phyloP scores from a whole-genome alignment of 2,797 vertebrate species.

The Crocodylus rhombifer region DNA sequence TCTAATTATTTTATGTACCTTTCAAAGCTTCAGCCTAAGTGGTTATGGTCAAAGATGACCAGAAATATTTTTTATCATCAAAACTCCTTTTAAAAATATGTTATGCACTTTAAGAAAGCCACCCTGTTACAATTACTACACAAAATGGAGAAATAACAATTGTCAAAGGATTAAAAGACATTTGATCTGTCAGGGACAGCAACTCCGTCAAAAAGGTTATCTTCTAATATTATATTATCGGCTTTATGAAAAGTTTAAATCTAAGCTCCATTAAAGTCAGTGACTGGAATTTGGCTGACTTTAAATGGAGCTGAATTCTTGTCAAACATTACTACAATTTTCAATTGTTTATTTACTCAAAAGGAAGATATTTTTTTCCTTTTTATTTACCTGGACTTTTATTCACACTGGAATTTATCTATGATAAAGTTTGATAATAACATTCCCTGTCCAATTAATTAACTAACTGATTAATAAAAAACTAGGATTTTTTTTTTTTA shows the following conservation, averaged over 20 bases:
- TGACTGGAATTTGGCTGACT: background rate
- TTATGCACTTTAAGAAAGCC: background rate
- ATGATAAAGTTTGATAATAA: background rate
- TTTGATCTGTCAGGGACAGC: background rate
- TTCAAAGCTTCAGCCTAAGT: background rate
- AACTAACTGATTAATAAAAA: background rate
- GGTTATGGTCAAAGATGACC: background rate
- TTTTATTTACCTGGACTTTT: slow-evolving; percentile 30
- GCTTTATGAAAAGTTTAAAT: background rate
- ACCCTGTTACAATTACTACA: background rate
- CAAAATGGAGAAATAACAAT: background rate
- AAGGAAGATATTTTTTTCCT: background rate
- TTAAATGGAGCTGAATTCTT: background rate
- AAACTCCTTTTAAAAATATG: background rate
- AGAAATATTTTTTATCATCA: background rate
- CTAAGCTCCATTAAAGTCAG: background rate
- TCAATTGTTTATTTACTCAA: background rate
- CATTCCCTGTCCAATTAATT: background rate
- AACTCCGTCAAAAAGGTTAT: background rate
- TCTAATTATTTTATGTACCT: background rate
- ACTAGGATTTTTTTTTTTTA: background rate
- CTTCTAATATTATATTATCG: background rate
- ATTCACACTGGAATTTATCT: background rate
- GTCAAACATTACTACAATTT: background rate
- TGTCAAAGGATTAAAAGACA: background rate